Evolutionary conservation across 2,797 vertebrate genomes (phyloP).

Genomic region (Bryconaethiops microstoma): DNA sequence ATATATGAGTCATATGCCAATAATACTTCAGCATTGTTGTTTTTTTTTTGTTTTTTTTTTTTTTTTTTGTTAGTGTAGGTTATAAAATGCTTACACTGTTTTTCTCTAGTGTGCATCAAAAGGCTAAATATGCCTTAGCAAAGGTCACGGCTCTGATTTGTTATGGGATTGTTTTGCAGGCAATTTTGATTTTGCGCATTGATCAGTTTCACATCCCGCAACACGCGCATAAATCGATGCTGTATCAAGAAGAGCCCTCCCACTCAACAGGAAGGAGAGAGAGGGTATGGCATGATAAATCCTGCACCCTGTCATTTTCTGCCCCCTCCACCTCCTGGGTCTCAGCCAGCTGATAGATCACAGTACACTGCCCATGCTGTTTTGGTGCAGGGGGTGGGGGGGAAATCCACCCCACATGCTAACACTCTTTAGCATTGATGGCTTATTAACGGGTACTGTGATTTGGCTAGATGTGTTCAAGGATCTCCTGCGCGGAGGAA

Average conservation of each 20-base stretch:
- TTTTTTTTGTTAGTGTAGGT: constrained; percentile 5
- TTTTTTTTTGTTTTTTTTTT: constrained; percentile 5
- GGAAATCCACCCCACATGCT: constrained; percentile 80
- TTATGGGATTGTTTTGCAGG: constrained; percentile 74
- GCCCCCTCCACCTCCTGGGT: constrained; percentile 59
- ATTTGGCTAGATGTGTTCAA: constrained; percentile 96
- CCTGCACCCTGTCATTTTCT: constrained; percentile 62
- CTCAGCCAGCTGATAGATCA: constrained; percentile 76
- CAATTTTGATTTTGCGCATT: constrained; percentile 79
- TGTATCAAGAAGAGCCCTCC: constrained; percentile 74
- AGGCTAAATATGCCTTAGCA: constrained; percentile 77
- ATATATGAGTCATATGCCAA: not conserved
- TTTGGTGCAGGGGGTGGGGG: constrained; percentile 39
- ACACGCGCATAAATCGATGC: constrained; percentile 80
- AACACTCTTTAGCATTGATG: constrained; percentile 88
- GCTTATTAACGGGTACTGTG: constrained; percentile 90
- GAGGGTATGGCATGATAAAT: constrained; percentile 71
- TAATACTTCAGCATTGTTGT: constrained; percentile 21
- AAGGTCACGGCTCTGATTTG: constrained; percentile 79
- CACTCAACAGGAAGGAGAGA: constrained; percentile 62
- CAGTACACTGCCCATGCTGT: constrained; percentile 72
- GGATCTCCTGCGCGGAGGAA: constrained; percentile 92
- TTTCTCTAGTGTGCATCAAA: constrained; percentile 75
- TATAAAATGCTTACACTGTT: constrained; percentile 61
- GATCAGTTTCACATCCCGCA: constrained; percentile 83